Evolutionary conservation across 2,113 vertebrate species (phyloP).

Genomic region (Speoplatyrhinus poulsoni): DNA sequence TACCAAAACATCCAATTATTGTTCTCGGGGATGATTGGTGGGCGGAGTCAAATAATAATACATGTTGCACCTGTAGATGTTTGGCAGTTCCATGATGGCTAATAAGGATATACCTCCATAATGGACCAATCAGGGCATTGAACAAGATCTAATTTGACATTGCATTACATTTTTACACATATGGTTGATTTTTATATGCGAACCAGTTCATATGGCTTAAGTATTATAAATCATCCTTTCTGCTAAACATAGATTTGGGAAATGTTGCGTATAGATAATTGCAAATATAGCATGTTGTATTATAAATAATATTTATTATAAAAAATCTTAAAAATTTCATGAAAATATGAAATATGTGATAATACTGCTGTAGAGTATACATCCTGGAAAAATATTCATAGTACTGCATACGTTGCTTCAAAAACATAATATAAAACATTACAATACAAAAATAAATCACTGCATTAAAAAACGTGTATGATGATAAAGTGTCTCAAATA

Average conservation of each 20-base stretch:
- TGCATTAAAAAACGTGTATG: constrained; percentile 51
- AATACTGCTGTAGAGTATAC: background rate
- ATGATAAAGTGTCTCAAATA: constrained; percentile 73
- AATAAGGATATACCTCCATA: constrained; percentile 9
- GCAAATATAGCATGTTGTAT: background rate
- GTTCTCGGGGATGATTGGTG: constrained; percentile 6
- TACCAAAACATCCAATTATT: constrained; percentile 16
- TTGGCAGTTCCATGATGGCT: background rate
- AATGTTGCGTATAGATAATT: constrained; percentile 14
- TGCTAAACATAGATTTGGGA: background rate
- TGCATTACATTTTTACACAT: background rate
- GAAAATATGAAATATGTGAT: too few species aligned
- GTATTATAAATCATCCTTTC: too few species aligned
- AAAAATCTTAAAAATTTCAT: too few species aligned
- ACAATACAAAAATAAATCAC: constrained; percentile 69
- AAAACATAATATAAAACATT: constrained; percentile 3
- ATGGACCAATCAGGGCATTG: constrained; percentile 5
- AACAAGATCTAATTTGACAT: background rate
- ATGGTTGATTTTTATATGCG: background rate
- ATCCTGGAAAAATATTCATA: background rate
- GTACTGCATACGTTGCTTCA: background rate
- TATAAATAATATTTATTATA: too few species aligned
- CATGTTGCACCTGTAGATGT: background rate
- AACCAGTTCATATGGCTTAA: background rate
- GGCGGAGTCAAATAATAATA: background rate